These are phyloP conservation scores for Hoplodrina ambigua DNA, from an alignment of 2,888 invertebrate species.

Conservation along the genomic window DNA sequence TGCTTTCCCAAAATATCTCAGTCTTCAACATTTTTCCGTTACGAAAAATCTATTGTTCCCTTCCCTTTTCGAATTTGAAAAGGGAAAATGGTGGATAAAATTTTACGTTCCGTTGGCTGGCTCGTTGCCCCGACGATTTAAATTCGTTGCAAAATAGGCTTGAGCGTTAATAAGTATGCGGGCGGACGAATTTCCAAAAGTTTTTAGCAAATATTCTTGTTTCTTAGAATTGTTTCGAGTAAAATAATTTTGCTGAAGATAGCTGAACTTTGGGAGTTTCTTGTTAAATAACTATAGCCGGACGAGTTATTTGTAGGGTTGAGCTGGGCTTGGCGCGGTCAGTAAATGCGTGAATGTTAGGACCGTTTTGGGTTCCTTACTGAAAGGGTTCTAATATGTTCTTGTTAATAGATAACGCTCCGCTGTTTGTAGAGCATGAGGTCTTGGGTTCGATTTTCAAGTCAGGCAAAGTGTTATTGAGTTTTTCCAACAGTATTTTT, in stretches of 20 bases:
- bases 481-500: too few species aligned
- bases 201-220: constrained; percentile 52
- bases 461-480: too few species aligned
- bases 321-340: neutral
- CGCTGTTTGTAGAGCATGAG: too few species aligned
- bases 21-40: constrained; percentile 58
- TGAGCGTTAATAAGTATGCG: constrained; percentile 56
- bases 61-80: constrained; percentile 53
- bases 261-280: constrained; percentile 1
- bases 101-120: constrained; percentile 51
- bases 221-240: constrained; percentile 35
- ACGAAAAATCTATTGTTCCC: constrained; percentile 56
- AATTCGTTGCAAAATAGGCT: constrained; percentile 56
- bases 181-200: constrained; percentile 42
- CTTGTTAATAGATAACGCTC: too few species aligned
- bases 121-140: constrained; percentile 48
- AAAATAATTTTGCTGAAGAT: constrained; percentile 29
- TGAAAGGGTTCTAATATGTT: too few species aligned
- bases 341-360: too few species aligned
- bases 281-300: neutral
- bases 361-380: too few species aligned
- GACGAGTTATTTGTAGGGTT: constrained; percentile 1
- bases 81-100: constrained; percentile 62
- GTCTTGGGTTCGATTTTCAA: too few species aligned
- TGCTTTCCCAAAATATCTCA: constrained; percentile 39